A percentile compares a stretch with the other conserved stretches of the same genome.
Evolutionary conservation across 2,888 invertebrate genomes (phyloP).

Genomic region (Lymantria dispar): DNA sequence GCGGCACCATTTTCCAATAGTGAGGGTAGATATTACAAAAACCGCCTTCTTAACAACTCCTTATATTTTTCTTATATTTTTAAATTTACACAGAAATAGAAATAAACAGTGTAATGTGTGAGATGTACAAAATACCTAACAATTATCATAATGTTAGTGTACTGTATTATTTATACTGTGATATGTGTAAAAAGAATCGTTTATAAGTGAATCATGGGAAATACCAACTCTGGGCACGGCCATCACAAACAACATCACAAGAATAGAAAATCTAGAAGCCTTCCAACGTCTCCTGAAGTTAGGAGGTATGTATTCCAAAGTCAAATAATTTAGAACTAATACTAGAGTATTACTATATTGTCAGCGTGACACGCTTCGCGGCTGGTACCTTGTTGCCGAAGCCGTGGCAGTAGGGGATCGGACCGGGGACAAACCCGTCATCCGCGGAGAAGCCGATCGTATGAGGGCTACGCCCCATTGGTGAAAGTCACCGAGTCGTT

Average conservation of each 20-base stretch:
- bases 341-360: too few relatives aligned
- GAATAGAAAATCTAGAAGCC: slow-evolving; percentile 85
- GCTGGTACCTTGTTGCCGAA: too few relatives aligned
- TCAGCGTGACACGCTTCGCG: too few relatives aligned
- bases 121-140: slow-evolving; percentile 21
- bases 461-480: too few relatives aligned
- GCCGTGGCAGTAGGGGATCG: too few relatives aligned
- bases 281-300: slow-evolving; percentile 90
- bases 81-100: slow-evolving; percentile 15
- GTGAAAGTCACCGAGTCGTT: too few relatives aligned
- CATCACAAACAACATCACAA: slow-evolving; percentile 68
- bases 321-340: neutral
- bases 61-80: too few relatives aligned
- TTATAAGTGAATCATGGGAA: slow-evolving; percentile 59
- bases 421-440: too few relatives aligned
- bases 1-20: neutral
- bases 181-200: slow-evolving; percentile 19
- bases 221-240: slow-evolving; percentile 68
- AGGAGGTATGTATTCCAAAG: slow-evolving; percentile 79
- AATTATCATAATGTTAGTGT: slow-evolving; percentile 19
- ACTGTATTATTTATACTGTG: slow-evolving; percentile 19
- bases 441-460: too few relatives aligned
- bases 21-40: slow-evolving; percentile 24
- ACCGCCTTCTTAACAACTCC: slow-evolving; percentile 24
- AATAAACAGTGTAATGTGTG: slow-evolving; percentile 15